A percentile compares a stretch with the other conserved stretches of the same genome.
These are phyloP conservation scores for Drosophila vallismaia DNA, from an alignment of 2,888 invertebrate species.

Conservation along the genomic window DNA sequence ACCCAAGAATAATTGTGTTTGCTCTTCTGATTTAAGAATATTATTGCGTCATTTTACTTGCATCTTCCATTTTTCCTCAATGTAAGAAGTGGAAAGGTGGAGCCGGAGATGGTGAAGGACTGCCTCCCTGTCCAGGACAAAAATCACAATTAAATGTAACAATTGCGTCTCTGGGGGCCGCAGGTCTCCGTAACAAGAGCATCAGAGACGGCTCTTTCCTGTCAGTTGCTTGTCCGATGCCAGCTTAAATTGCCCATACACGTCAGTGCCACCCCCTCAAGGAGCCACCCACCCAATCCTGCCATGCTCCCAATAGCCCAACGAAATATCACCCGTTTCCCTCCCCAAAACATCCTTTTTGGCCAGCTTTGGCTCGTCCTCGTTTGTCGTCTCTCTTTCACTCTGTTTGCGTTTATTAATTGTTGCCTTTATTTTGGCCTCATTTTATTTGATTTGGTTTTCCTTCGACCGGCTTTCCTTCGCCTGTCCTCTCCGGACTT, in stretches of 20 bases:
- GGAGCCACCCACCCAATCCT: conserved; percentile 3
- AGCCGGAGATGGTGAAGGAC: conserved; percentile 18
- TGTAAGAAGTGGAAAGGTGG: conserved; percentile 19
- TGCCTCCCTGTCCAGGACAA: conserved; percentile 59
- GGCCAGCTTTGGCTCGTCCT: conserved; percentile 52
- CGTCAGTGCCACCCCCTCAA: conserved; percentile 59
- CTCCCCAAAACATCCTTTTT: conserved; percentile 19
- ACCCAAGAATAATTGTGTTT: neutral
- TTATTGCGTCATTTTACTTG: neutral
- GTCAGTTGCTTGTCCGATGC: conserved; percentile 77
- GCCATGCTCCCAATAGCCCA: neutral
- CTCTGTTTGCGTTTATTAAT: conserved; percentile 78
- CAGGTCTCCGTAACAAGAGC: conserved; percentile 38
- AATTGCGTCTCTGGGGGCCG: conserved; percentile 76
- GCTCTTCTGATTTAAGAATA: neutral
- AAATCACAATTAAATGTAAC: conserved; percentile 79
- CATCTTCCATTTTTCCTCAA: conserved; percentile 4
- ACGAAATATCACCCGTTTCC: neutral
- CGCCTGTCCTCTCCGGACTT: conserved; percentile 12
- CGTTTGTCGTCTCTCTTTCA: conserved; percentile 45
- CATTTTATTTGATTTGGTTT: conserved; percentile 79
- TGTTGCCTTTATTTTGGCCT: conserved; percentile 79
- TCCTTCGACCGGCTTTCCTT: conserved; percentile 30
- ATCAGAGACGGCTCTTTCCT: conserved; percentile 41
- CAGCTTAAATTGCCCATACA: conserved; percentile 79